phyloP scores from a whole-genome alignment of 2,113 vertebrate genomes.

The Paradoxurus hermaphroditus region DNA sequence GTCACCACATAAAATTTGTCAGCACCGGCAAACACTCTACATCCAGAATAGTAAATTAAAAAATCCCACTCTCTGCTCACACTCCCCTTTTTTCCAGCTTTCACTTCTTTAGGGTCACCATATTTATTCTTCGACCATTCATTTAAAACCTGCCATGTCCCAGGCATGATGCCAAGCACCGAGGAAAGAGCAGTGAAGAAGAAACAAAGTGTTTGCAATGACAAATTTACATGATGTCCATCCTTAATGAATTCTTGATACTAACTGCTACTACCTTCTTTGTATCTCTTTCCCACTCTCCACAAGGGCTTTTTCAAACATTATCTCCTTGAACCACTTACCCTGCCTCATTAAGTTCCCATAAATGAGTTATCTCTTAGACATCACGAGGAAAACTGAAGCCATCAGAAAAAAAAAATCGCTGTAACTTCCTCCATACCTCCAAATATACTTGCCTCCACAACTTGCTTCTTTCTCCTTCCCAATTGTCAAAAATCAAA shows the following conservation, averaged over 20 bases:
- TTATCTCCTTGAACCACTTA: background rate
- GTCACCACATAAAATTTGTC: background rate
- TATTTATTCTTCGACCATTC: background rate
- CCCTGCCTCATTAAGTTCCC: background rate
- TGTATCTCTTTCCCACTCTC: background rate
- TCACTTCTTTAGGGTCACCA: background rate
- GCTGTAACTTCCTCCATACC: background rate
- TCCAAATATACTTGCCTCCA: background rate
- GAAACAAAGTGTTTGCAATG: background rate
- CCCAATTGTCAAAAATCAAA: background rate
- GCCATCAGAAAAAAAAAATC: background rate
- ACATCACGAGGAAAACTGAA: slow-evolving; percentile 9
- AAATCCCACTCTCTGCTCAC: background rate
- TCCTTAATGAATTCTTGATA: background rate
- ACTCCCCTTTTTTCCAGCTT: background rate
- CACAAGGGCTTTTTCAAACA: background rate
- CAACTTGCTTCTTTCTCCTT: background rate
- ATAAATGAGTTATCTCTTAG: background rate
- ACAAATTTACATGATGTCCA: background rate
- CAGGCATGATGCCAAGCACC: background rate
- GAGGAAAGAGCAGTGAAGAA: background rate
- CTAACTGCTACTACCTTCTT: background rate
- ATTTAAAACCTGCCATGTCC: background rate
- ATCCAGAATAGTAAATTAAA: background rate
- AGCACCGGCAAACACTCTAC: background rate